Conservation (phyloP, 2,888 invertebrate genomes). For the Clitarchus hookeri region DNA sequence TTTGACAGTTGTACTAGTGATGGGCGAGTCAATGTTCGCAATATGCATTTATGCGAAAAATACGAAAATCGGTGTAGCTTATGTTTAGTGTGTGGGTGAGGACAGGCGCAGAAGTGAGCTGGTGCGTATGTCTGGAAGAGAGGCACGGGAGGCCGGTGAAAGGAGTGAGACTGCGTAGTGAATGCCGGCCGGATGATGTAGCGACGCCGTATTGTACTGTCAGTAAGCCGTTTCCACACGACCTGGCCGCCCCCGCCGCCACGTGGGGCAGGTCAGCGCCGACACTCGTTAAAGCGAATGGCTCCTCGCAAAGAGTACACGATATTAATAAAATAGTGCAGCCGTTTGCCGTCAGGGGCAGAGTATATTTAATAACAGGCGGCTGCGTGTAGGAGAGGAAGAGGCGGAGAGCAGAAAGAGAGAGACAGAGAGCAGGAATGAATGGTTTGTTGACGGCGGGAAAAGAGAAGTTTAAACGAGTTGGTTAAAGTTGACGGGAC, state of each 20-base stretch:
- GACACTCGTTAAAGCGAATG: conserved; percentile 10
- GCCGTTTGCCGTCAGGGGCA: background rate
- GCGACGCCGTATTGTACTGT: background rate
- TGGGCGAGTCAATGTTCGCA: too few relatives aligned
- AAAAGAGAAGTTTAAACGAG: conserved; percentile 14
- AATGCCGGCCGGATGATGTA: background rate
- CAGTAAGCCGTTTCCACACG: background rate
- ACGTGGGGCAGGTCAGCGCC: background rate
- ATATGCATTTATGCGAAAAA: too few relatives aligned
- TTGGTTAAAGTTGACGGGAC: background rate
- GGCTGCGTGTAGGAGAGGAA: background rate
- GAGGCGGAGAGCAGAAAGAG: conserved; percentile 29
- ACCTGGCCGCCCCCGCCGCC: background rate
- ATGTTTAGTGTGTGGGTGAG: too few relatives aligned
- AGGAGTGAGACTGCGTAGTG: too few relatives aligned
- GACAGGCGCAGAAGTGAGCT: too few relatives aligned
- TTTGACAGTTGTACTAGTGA: too few relatives aligned
- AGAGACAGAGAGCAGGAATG: conserved; percentile 25
- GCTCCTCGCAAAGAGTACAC: background rate
- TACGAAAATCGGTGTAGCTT: too few relatives aligned
- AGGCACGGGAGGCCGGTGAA: too few relatives aligned
- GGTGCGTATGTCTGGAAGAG: too few relatives aligned
- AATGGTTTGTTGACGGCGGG: conserved; percentile 16
- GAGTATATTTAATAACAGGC: background rate
- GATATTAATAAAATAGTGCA: background rate